A percentile compares a stretch with the other conserved stretches of the same genome.
phyloP scores from a whole-genome alignment of 2,888 invertebrate genomes.

The Lacanobia wlatinum region DNA sequence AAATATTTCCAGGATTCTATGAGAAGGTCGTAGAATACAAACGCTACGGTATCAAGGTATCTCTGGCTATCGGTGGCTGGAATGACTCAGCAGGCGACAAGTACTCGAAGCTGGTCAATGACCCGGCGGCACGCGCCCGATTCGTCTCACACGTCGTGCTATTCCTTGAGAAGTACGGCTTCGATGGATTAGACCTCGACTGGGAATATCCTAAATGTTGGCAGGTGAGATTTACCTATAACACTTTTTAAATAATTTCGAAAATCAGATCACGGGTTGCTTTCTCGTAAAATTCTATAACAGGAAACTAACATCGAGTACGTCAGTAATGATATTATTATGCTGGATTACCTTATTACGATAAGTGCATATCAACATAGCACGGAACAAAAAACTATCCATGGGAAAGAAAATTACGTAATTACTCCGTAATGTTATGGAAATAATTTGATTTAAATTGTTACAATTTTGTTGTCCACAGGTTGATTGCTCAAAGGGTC shows the following conservation, averaged over 20 bases:
- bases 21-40: conserved; percentile 95
- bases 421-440: background rate
- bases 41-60: conserved; percentile 95
- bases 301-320: too few species aligned
- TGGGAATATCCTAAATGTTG: conserved; percentile 98
- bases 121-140: conserved; percentile 92
- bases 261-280: background rate
- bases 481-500: conserved; percentile 96
- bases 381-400: conserved; percentile 8
- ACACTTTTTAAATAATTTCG: background rate
- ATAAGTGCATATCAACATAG: conserved; percentile 1
- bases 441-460: background rate
- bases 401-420: background rate
- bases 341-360: background rate
- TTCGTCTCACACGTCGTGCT: conserved; percentile 94
- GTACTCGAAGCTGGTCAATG: conserved; percentile 96
- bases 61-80: conserved; percentile 98
- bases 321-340: background rate
- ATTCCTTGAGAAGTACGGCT: conserved; percentile 95
- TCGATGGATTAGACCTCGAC: conserved; percentile 98
- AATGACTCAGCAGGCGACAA: conserved; percentile 98
- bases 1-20: conserved; percentile 93
- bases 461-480: conserved; percentile 74
- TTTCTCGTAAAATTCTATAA: background rate
- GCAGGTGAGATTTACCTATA: conserved; percentile 86